Conservation (phyloP, 2,888 invertebrate species). For the Eupithecia subumbrata region DNA sequence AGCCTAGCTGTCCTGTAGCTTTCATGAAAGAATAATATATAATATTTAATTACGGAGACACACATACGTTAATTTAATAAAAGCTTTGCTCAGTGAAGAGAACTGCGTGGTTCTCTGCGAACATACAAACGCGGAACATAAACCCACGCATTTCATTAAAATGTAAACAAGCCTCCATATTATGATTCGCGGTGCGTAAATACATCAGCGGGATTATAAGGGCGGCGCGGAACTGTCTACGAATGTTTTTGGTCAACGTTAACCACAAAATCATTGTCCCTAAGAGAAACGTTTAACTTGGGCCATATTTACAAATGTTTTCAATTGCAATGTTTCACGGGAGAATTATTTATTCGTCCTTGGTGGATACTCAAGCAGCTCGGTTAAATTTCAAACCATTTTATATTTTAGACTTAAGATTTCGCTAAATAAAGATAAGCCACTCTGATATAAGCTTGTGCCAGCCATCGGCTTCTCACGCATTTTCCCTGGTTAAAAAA, state of each 20-base stretch:
- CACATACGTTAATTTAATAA: constrained; percentile 51
- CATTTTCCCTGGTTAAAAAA: not conserved
- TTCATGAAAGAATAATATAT: constrained; percentile 35
- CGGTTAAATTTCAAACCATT: not conserved
- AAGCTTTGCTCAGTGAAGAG: constrained; percentile 47
- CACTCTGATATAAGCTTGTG: not conserved
- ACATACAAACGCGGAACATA: constrained; percentile 61
- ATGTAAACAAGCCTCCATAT: constrained; percentile 74
- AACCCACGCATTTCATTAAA: constrained; percentile 70
- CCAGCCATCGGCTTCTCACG: not conserved
- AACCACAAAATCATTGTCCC: constrained; percentile 62
- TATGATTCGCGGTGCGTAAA: constrained; percentile 69
- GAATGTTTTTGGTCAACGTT: constrained; percentile 67
- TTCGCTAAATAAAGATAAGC: not conserved
- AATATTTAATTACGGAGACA: constrained; percentile 53
- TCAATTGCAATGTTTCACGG: constrained; percentile 3
- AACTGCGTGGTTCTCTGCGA: constrained; percentile 51
- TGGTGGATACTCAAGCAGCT: not conserved
- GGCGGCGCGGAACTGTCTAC: constrained; percentile 47
- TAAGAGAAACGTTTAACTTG: constrained; percentile 46
- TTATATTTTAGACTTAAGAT: not conserved
- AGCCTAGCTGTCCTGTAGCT: constrained; percentile 21
- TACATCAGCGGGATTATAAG: constrained; percentile 61
- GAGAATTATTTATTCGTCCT: not conserved
- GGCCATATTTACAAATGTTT: not conserved